Conservation (phyloP, 2,113 vertebrate genomes). For the Ovibos moschatus region DNA sequence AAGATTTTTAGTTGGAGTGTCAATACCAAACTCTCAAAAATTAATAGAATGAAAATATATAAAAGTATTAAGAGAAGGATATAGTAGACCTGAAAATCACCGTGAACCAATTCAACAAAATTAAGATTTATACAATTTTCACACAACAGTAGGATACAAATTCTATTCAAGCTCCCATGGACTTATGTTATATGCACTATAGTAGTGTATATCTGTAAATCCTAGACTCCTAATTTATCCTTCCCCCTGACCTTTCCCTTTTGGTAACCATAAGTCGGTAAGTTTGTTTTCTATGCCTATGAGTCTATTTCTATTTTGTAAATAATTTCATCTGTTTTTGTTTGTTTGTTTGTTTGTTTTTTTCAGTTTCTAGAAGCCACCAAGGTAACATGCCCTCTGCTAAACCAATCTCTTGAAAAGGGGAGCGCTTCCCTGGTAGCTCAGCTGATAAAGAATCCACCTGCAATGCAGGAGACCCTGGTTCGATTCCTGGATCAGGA, state of each 20-base stretch:
- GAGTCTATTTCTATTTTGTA: neutral
- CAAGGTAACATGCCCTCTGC: neutral
- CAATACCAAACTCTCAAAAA: neutral
- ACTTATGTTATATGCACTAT: neutral
- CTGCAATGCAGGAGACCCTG: neutral
- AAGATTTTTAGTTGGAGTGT: neutral
- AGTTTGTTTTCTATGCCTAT: neutral
- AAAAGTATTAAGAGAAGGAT: neutral
- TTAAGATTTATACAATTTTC: neutral
- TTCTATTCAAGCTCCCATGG: neutral
- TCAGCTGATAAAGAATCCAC: neutral
- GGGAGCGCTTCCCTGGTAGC: neutral
- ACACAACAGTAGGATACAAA: neutral
- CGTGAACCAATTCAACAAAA: neutral
- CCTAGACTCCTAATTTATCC: neutral
- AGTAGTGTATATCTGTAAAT: neutral
- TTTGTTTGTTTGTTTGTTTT: neutral
- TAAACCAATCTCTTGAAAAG: neutral
- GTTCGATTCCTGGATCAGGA: neutral
- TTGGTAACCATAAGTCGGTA: fast-evolving
- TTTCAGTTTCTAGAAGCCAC: neutral
- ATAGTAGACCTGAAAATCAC: neutral
- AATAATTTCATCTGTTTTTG: neutral
- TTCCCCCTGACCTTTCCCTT: neutral
- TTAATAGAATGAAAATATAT: neutral